Percentiles rank a stretch among this genome's conserved stretches.
These are phyloP conservation scores for Alethe diademata DNA, from an alignment of 2,113 vertebrate genomes.

Conservation along the genomic window DNA sequence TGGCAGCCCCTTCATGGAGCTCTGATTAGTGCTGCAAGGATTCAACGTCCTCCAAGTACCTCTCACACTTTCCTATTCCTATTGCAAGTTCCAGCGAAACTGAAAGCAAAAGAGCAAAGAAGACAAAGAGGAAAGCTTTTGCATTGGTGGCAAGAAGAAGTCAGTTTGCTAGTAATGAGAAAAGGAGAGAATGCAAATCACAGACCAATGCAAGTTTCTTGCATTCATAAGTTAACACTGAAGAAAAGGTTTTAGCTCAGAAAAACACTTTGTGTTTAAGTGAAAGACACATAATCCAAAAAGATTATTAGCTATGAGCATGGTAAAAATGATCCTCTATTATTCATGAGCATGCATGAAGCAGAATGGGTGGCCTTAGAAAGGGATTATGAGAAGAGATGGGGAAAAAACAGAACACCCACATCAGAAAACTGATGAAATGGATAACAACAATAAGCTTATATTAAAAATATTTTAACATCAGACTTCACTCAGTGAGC, in stretches of 20 bases:
- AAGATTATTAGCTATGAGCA: background rate
- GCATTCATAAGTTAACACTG: background rate
- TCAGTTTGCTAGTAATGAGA: background rate
- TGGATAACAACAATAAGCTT: background rate
- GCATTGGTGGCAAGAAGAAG: background rate
- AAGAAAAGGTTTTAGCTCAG: background rate
- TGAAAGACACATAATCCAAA: background rate
- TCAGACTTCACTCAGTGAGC: background rate
- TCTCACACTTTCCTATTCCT: background rate
- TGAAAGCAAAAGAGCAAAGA: background rate
- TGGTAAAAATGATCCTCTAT: background rate
- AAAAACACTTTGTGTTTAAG: background rate
- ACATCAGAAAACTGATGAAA: background rate
- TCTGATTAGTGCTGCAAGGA: background rate
- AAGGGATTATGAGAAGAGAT: background rate
- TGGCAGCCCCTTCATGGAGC: background rate
- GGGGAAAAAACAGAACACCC: background rate
- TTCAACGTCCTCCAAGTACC: background rate
- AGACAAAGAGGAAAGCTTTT: background rate
- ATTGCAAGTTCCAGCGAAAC: background rate
- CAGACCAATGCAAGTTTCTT: background rate
- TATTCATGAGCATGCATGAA: background rate
- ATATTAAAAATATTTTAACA: background rate
- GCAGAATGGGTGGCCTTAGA: background rate
- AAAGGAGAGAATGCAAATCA: background rate